Conservation (phyloP, 2,888 invertebrate genomes). For the Drosophila fulvimacula region DNA sequence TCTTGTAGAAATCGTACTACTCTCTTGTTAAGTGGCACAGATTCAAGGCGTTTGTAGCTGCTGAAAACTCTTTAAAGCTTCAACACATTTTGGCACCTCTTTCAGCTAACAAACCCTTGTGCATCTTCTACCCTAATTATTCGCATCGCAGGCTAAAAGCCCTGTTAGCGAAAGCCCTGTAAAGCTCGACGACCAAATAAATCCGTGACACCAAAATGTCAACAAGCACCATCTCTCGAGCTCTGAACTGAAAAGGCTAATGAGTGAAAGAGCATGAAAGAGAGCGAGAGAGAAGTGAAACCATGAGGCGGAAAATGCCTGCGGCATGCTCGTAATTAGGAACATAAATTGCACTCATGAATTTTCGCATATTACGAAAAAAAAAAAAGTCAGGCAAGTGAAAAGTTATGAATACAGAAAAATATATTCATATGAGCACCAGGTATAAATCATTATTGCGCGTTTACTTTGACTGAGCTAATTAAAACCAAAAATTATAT, state of each 20-base stretch:
- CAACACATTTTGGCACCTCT: constrained; percentile 44
- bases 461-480: constrained; percentile 23
- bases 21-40: constrained; percentile 9
- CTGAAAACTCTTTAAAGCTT: constrained; percentile 35
- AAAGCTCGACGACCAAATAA: constrained; percentile 34
- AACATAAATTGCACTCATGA: constrained; percentile 53
- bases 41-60: constrained; percentile 1
- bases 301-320: constrained; percentile 74
- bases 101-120: constrained; percentile 31
- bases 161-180: constrained; percentile 18
- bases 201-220: constrained; percentile 76
- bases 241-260: constrained; percentile 70
- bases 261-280: constrained; percentile 43
- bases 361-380: constrained; percentile 27
- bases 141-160: constrained; percentile 27
- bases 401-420: constrained; percentile 16
- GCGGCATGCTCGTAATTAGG: constrained; percentile 56
- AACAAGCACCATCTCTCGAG: constrained; percentile 53
- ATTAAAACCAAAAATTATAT: constrained; percentile 38
- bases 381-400: constrained; percentile 37
- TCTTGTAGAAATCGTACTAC: not conserved
- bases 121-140: constrained; percentile 57
- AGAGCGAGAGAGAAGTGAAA: constrained; percentile 7
- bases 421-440: constrained; percentile 27
- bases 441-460: not conserved